These are phyloP conservation scores for Haemorhous mexicanus DNA, from an alignment of 2,113 vertebrate species.

Conservation along the genomic window DNA sequence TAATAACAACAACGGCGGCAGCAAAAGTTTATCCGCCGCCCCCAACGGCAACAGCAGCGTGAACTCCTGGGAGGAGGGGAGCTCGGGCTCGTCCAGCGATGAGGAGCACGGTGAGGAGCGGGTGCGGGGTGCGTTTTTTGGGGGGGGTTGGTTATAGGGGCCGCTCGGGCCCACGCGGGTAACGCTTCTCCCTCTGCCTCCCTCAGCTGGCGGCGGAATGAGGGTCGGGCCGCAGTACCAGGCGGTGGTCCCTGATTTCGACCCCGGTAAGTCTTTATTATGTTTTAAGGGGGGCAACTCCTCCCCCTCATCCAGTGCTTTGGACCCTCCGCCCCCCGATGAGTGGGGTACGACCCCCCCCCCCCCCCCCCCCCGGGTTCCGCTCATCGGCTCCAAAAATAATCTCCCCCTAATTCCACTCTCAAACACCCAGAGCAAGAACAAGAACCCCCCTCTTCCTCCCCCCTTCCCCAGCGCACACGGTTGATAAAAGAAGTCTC, in stretches of 20 bases:
- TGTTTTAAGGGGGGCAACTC: neutral
- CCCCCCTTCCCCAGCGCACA: neutral
- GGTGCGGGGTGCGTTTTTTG: neutral
- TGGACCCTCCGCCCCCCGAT: neutral
- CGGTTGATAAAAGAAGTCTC: slow-evolving; percentile 48
- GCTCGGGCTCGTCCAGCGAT: slow-evolving; percentile 90
- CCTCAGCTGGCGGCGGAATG: slow-evolving; percentile 85
- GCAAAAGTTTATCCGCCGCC: slow-evolving; percentile 82
- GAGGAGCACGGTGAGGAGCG: slow-evolving; percentile 88
- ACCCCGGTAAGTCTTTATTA: slow-evolving; percentile 79
- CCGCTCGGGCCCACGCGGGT: neutral
- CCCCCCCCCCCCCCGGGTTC: neutral
- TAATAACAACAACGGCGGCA: slow-evolving; percentile 63
- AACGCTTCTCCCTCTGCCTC: slow-evolving; percentile 12
- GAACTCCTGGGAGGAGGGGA: slow-evolving; percentile 91
- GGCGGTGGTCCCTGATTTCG: slow-evolving; percentile 89
- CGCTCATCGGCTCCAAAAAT: neutral
- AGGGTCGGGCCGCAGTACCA: slow-evolving; percentile 89
- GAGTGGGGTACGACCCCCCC: neutral
- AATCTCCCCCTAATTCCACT: neutral
- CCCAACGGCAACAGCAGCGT: slow-evolving; percentile 82
- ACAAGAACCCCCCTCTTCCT: neutral
- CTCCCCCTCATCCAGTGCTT: neutral
- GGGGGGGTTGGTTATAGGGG: neutral
- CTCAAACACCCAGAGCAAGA: neutral